Evolutionary conservation across 1,140 invertebrate genomes (phyloP).

Genomic region (Tetramorium parvispinum): DNA sequence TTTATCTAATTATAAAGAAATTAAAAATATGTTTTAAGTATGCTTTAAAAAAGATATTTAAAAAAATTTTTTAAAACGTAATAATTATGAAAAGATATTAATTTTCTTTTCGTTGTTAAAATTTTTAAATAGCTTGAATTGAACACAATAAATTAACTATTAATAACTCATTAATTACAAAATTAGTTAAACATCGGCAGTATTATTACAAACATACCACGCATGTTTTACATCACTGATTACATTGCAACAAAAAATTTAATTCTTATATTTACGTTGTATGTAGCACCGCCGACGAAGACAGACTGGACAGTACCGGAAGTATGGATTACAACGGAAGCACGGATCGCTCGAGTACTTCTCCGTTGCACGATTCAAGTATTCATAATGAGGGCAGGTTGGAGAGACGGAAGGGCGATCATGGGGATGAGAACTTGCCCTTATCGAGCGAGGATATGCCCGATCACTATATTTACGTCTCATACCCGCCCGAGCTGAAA

Average conservation of each 20-base stretch:
- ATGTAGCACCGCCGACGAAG: conserved; percentile 78
- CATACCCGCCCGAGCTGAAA: conserved; percentile 93
- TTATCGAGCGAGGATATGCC: conserved; percentile 79
- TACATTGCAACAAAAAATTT: not conserved
- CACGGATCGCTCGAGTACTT: conserved; percentile 73
- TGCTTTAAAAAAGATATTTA: not conserved
- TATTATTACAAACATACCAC: not conserved
- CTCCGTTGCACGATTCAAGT: conserved; percentile 83
- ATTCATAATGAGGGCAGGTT: conserved; percentile 81
- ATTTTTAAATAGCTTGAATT: not conserved
- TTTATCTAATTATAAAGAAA: not conserved
- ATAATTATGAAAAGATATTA: not conserved
- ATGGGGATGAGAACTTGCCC: conserved; percentile 81
- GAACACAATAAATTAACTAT: not conserved
- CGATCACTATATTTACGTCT: conserved; percentile 94
- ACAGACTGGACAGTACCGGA: conserved; percentile 81
- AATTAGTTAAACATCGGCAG: not conserved
- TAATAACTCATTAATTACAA: not conserved
- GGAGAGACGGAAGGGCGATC: conserved; percentile 85
- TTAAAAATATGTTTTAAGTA: not conserved
- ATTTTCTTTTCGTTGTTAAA: not conserved
- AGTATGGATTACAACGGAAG: conserved; percentile 78
- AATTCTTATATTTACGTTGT: conserved; percentile 1
- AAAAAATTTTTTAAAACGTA: not conserved
- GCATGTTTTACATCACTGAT: not conserved